Percentiles rank a stretch among this genome's conserved stretches.
phyloP scores from a whole-genome alignment of 2,113 vertebrate genomes.

The Merops nubicus region DNA sequence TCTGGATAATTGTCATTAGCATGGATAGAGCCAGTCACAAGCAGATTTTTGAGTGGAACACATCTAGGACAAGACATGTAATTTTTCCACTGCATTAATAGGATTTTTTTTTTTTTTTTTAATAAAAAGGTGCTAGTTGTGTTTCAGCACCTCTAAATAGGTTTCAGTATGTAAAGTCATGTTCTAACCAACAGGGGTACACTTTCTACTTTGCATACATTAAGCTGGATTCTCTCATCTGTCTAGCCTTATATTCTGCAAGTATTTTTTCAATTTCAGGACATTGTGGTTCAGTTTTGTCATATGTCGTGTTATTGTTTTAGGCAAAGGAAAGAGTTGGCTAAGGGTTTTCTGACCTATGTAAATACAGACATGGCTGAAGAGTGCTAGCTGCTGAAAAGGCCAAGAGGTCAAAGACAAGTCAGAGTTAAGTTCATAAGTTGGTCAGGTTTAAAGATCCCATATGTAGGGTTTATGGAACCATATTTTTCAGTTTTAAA shows the following conservation, averaged over 20 bases:
- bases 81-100: neutral
- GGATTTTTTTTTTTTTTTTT: too few relatives aligned
- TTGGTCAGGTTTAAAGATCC: slow-evolving; percentile 44
- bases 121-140: neutral
- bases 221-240: neutral
- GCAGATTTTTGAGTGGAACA: neutral
- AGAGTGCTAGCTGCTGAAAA: slow-evolving; percentile 5
- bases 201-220: neutral
- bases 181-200: neutral
- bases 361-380: neutral
- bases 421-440: slow-evolving; percentile 54
- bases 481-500: slow-evolving; percentile 47
- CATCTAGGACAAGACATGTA: neutral
- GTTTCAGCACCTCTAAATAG: neutral
- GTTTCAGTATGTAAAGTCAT: neutral
- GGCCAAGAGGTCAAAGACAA: neutral
- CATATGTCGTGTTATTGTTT: neutral
- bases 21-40: neutral
- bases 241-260: neutral
- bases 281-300: neutral
- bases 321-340: neutral
- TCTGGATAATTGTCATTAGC: neutral
- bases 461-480: slow-evolving; percentile 58
- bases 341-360: neutral
- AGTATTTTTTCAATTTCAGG: neutral